Evolutionary conservation across 2,888 invertebrate genomes (phyloP), one percentile per base, ranked within the genome.

Genomic region (Drosophila conformis): DNA sequence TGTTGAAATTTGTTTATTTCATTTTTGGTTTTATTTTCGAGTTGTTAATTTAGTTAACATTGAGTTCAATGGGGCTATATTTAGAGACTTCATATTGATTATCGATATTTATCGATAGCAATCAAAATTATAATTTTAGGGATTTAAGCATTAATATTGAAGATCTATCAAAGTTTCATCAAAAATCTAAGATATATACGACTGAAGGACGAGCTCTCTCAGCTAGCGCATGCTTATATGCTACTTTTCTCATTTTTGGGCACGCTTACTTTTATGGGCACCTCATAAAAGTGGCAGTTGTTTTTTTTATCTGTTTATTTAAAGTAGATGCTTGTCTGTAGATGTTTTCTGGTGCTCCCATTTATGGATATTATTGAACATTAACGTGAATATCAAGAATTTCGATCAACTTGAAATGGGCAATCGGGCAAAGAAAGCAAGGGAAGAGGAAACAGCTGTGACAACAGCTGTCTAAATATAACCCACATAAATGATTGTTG

Each of bases 401-500:
- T 60, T 10, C 56, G 40, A 49, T 56, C 31, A 54, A 54, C 38
- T 46, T 27, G 29, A 49, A 69, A 49, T 52, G 49, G 52, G 52
- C 27, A 29, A 10, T 27, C 18, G 1, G 46, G 25, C 46, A 4
- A 13, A 7, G 1, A 13, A 7, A 25, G 25, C 29, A 29, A 38
- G 27, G 29, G 49, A 29, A 29, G 49, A 36, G 57, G 36, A 72
- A 70, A 70, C 77, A 78, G 80, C 53, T 81, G 67, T 31, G 57
- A 3, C 10, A 35, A n/a, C 82, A 79, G 65, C 82, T 80, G 80
- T 76, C 36, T 18, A 80, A 72, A 82, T 53, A 48, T 48, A 82
- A 58, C 68, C 76, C 61, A 76, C 48, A 63, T 54, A 67, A 54
- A 61, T 40, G 27, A 52, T 40, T 60, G 33, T 48, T 60, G 33